phyloP scores from a whole-genome alignment of 2,888 invertebrate genomes.

The Parelbella ahira region DNA sequence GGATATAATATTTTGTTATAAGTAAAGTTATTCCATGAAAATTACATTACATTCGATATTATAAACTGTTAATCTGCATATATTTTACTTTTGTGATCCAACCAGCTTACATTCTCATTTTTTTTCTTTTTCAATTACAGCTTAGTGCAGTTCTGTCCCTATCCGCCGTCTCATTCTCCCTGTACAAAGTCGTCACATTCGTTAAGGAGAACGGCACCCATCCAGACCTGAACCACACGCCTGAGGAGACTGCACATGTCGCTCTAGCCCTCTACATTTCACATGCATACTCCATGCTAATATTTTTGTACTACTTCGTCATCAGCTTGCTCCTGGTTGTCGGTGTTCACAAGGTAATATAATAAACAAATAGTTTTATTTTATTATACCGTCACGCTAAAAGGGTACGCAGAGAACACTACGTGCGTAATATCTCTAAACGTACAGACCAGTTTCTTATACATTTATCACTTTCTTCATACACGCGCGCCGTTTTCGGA shows the following conservation, averaged over 20 bases:
- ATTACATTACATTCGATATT: too few relatives aligned
- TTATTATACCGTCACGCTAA: too few relatives aligned
- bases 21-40: too few relatives aligned
- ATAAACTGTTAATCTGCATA: too few relatives aligned
- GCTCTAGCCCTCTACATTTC: constrained; percentile 57
- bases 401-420: too few relatives aligned
- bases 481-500: too few relatives aligned
- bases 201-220: constrained; percentile 38
- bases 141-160: constrained; percentile 43
- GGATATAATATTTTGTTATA: too few relatives aligned
- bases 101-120: background rate
- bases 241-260: constrained; percentile 42
- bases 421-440: too few relatives aligned
- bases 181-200: constrained; percentile 47
- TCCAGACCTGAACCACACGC: constrained; percentile 38
- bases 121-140: constrained; percentile 44
- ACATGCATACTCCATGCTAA: constrained; percentile 52
- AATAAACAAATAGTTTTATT: too few relatives aligned
- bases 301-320: constrained; percentile 49
- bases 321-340: constrained; percentile 54
- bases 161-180: constrained; percentile 41
- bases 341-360: constrained; percentile 58
- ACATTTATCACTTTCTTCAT: too few relatives aligned
- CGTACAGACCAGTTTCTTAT: too few relatives aligned
- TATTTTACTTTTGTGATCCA: background rate